These are phyloP conservation scores for Nasonia giraulti DNA, from an alignment of 1,140 invertebrate species.

Conservation along the genomic window DNA sequence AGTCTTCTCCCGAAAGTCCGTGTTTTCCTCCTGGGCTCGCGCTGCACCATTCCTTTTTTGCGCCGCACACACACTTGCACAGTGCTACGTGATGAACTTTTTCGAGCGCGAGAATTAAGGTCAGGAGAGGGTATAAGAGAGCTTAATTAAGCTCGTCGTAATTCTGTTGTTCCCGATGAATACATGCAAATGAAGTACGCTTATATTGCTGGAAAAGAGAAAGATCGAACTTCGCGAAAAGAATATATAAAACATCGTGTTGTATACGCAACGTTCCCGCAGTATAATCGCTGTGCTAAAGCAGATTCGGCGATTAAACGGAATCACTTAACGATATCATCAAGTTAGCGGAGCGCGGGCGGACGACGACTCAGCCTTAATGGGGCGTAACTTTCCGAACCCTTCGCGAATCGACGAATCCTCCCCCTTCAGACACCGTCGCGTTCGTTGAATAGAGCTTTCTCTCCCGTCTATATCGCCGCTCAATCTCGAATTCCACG, in stretches of 20 bases:
- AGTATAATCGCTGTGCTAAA: not conserved
- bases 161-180: not conserved
- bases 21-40: not conserved
- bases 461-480: not conserved
- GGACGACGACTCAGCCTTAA: not conserved
- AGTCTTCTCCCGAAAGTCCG: not conserved
- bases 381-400: slow-evolving; percentile 19
- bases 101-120: not conserved
- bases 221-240: no score
- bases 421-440: not conserved
- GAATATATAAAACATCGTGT: no score
- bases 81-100: not conserved
- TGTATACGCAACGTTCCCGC: not conserved
- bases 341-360: not conserved
- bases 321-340: slow-evolving; percentile 29
- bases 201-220: no score
- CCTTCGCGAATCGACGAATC: slow-evolving; percentile 11
- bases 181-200: not conserved
- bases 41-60: not conserved
- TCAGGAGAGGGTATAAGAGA: not conserved
- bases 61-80: not conserved
- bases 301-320: not conserved
- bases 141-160: not conserved
- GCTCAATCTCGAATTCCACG: not conserved
- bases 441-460: not conserved